phyloP scores from a whole-genome alignment of 1,140 invertebrate species.

The Uloborus diversus region DNA sequence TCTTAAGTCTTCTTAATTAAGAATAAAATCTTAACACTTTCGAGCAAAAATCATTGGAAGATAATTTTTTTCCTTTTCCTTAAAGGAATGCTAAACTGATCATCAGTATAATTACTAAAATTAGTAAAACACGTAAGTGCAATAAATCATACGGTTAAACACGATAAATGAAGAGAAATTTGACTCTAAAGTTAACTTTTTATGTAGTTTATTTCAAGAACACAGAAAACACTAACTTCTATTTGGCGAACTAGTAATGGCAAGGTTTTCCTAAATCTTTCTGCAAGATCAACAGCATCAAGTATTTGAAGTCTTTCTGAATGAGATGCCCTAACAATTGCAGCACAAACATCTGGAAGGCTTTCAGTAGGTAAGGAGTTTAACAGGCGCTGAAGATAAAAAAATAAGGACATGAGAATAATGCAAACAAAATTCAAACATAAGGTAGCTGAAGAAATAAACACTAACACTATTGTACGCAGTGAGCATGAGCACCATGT shows the following conservation, averaged over 20 bases:
- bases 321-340: slow-evolving; percentile 67
- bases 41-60: too few relatives aligned
- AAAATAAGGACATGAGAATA: not conserved
- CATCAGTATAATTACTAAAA: not conserved
- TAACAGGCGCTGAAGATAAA: slow-evolving; percentile 65
- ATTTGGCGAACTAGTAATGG: slow-evolving; percentile 68
- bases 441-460: not conserved
- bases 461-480: too few relatives aligned
- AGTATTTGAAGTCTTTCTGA: slow-evolving; percentile 68
- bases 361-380: slow-evolving; percentile 66
- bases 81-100: too few relatives aligned
- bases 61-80: too few relatives aligned
- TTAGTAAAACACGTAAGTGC: not conserved
- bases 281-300: slow-evolving; percentile 68
- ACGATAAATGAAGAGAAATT: too few relatives aligned
- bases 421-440: not conserved
- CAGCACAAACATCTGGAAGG: slow-evolving; percentile 68
- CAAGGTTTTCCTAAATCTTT: slow-evolving; percentile 68
- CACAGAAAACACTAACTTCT: slow-evolving; percentile 63
- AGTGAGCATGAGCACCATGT: too few relatives aligned
- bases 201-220: too few relatives aligned
- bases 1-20: too few relatives aligned
- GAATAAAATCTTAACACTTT: too few relatives aligned
- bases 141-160: too few relatives aligned
- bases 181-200: too few relatives aligned